Evolutionary conservation across 2,888 invertebrate genomes (phyloP), one percentile per base, ranked within the genome.

Genomic region (Agonopterix alstromeriana): DNA sequence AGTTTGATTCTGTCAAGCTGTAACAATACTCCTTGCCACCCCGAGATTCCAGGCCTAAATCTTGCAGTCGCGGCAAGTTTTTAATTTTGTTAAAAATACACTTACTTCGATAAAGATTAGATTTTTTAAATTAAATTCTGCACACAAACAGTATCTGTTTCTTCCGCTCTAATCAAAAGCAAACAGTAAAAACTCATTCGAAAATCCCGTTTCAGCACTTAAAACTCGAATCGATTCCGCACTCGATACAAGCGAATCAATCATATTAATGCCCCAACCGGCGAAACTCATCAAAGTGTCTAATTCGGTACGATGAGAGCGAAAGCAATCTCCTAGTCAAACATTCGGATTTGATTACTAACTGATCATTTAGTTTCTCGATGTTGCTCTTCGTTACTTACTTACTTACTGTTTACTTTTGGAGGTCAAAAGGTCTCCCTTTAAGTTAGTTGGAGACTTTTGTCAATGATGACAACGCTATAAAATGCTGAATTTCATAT

Each of bases 361-460:
- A 51, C 48, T 45, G 52, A 52, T 59, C 57, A 61, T 40, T 52
- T 52, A 42, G 45, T 45, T 45, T 40, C 44, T 45, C 42, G 47
- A 47, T 48, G 42, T 46, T 58, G 54, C 48, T 61, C 55, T 58
- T 57, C 53, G 54, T 38, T 38, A 10, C n/a, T 27, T 27, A 27
- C 3, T 38, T 38, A 10, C n/a, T 27, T 27, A 27, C 27, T 17
- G 17, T 17, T 27, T 27, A 27, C 27, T 27, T 27, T 27, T 27
- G 5, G 27, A 27, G 27, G 27, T 7, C 27, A 27, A 27, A 27
- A 5, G 27, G 5, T 27, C n/a, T 27, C 27, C 5, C 27, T 27
- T 27, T 27, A 27, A 5, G 27, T 27, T 27, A 1, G 27, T 27
- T 27, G 5, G 27, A 27, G 27, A 27, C 27, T 27, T 27, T 27